Conservation (phyloP, 2,888 invertebrate genomes). For the Rhaphigaster nebulosa region DNA sequence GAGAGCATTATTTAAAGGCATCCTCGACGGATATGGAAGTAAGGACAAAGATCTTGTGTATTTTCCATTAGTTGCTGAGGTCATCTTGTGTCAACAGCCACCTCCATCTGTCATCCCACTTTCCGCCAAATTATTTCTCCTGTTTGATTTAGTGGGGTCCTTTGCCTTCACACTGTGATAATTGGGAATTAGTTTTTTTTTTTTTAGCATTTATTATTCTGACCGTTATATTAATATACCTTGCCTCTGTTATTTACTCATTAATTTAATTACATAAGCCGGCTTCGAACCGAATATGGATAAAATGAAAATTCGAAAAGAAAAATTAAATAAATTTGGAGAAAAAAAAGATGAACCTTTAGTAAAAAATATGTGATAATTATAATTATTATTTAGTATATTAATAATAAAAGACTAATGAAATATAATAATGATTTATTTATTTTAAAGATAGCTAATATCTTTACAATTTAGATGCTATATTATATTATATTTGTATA, state of each 20-base stretch:
- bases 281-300: no score
- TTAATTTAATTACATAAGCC: no score
- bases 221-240: neutral
- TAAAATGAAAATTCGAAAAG: no score
- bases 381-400: no score
- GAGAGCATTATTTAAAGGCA: neutral
- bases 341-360: no score
- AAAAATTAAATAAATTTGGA: no score
- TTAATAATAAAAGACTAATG: no score
- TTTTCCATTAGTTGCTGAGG: slow-evolving; percentile 29
- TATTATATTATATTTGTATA: no score
- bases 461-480: no score
- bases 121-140: slow-evolving; percentile 23
- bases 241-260: neutral
- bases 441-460: no score
- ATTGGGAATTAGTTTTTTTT: neutral
- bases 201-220: neutral
- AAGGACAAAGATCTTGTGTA: neutral
- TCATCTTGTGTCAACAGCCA: slow-evolving; percentile 1
- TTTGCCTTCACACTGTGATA: neutral
- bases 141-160: neutral
- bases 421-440: no score
- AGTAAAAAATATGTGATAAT: no score
- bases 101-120: slow-evolving; percentile 23
- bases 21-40: neutral